Evolutionary conservation across 2,888 invertebrate genomes (phyloP), one percentile per base, ranked within the genome.

Genomic region (Apodemia hepburni): DNA sequence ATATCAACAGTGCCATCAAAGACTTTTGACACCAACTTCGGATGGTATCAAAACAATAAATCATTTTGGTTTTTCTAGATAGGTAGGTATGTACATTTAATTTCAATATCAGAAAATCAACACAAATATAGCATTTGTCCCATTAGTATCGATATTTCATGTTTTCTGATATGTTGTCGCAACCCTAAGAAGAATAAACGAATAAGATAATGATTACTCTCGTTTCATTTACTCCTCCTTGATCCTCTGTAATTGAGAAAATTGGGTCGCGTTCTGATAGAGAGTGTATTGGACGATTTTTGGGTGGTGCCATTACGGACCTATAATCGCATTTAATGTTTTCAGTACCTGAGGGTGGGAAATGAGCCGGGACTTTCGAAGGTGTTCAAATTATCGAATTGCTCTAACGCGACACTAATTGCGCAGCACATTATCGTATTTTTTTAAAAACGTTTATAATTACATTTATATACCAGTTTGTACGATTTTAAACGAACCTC

Each of bases 151-250:
- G 38, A 38, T 38, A 38, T 38, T 38, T 38, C 12, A 38, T 4
- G 38, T 12, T 0, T 51, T 51, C 18, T 22, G 22, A 22, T 22
- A 22, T 22, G 22, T 51, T 72, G 76, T 38, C 35, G 22, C 22
- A 51, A 51, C 62, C 61, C 75, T 70, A 75, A 81, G 65, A 81
- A 82, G 85, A 86, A 85, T 84, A 82, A 84, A 80, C 82, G 87
- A 81, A 86, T 81, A 79, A 84, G 84, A 90, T 87, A 89, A 89
- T 90, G 86, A 89, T 90, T 87, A 86, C 82, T 87, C 80, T 84
- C 87, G 86, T 90, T 89, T 89, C 89, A 90, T 89, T 73, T 89
- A 88, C 85, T 84, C 83, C 84, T 82, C 81, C 82, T 85, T 87
- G 87, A 90, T 89, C 88, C 87, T 78, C 45, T 74, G 86, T 88